Evolutionary conservation across 1,140 invertebrate genomes (phyloP).

Genomic region (Pachypsylla venusta): DNA sequence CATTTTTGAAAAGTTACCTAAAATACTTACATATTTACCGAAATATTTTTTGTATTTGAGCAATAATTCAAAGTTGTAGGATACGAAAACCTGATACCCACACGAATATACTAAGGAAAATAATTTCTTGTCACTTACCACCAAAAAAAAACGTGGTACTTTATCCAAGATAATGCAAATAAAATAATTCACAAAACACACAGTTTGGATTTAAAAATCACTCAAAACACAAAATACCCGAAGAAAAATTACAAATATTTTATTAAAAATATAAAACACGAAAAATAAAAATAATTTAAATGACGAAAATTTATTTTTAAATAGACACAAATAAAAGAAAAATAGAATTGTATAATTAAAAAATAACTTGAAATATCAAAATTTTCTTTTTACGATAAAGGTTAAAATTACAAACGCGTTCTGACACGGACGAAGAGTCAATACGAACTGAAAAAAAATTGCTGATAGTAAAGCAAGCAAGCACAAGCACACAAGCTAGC

Average conservation of each 20-base stretch:
- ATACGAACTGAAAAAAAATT: conserved; percentile 4
- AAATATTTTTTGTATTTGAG: too few species aligned
- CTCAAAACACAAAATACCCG: neutral
- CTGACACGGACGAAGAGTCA: neutral
- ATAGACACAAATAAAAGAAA: neutral
- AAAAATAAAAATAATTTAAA: neutral
- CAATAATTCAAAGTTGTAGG: too few species aligned
- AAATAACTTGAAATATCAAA: neutral
- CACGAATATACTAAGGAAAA: too few species aligned
- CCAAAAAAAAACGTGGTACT: neutral
- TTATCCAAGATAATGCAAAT: neutral
- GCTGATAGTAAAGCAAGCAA: neutral
- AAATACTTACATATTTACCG: too few species aligned
- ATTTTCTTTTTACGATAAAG: neutral
- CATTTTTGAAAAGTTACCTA: too few species aligned
- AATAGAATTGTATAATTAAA: neutral
- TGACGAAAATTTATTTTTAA: neutral
- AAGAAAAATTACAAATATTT: neutral
- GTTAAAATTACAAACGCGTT: neutral
- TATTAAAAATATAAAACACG: neutral
- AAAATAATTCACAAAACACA: neutral
- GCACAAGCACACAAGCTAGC: too few species aligned
- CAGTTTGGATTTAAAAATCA: neutral
- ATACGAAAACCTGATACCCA: too few species aligned
- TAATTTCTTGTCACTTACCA: neutral